A percentile compares a stretch with the other conserved stretches of the same genome.
Conservation (phyloP, 2,113 vertebrate genomes). For the Cephalopholis sonnerati region DNA sequence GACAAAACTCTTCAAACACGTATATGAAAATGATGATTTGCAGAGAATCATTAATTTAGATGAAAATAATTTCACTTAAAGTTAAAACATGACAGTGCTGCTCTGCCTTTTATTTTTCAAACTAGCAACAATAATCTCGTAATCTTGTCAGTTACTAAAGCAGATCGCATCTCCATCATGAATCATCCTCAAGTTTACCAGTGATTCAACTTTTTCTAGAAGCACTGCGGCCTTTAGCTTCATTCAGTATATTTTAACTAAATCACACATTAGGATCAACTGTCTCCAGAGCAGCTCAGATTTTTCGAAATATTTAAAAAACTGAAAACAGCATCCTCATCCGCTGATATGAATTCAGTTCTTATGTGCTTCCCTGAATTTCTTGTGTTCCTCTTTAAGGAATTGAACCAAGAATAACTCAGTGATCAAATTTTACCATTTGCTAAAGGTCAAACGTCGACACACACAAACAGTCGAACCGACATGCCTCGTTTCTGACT, state of each 20-base stretch:
- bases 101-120: background rate
- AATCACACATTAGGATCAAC: background rate
- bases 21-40: background rate
- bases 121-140: no score
- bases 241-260: background rate
- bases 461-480: constrained; percentile 25
- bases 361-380: background rate
- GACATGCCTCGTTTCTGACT: constrained; percentile 35
- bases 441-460: constrained; percentile 57
- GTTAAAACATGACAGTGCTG: constrained; percentile 8
- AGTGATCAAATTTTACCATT: constrained; percentile 57
- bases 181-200: background rate
- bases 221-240: background rate
- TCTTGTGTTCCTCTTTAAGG: constrained; percentile 21
- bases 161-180: background rate
- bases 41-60: background rate
- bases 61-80: background rate
- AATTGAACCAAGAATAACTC: constrained; percentile 51
- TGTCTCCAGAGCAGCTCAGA: background rate
- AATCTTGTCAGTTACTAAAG: background rate
- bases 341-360: constrained; percentile 1
- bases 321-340: background rate
- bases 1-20: background rate
- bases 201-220: background rate
- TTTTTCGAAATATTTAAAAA: background rate